Percentiles rank a stretch among this genome's conserved stretches.
These are phyloP conservation scores for Notamacropus eugenii DNA, from an alignment of 2,797 vertebrate species.

Conservation along the genomic window DNA sequence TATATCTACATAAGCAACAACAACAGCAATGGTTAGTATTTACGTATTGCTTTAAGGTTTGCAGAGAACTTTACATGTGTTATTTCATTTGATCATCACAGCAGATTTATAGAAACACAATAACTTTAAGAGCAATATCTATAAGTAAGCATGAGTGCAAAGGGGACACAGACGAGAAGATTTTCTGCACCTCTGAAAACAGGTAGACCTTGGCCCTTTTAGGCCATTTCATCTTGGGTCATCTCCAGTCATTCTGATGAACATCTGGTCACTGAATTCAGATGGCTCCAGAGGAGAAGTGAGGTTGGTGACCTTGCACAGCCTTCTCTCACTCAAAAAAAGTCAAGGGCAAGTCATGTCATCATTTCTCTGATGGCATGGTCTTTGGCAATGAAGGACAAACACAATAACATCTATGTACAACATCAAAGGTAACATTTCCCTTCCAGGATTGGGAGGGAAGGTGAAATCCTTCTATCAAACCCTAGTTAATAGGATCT, in stretches of 20 bases:
- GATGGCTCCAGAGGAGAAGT: no score
- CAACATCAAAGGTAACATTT: conserved; percentile 48
- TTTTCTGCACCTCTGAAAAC: conserved; percentile 25
- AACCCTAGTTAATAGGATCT: conserved; percentile 54
- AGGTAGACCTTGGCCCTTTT: neutral
- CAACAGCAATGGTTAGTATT: neutral
- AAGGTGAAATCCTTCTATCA: neutral
- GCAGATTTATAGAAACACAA: conserved; percentile 18
- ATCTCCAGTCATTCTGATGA: no score
- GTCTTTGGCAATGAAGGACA: no score
- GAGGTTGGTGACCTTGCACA: no score
- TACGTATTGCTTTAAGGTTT: neutral
- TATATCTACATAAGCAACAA: neutral
- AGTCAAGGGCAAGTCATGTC: no score
- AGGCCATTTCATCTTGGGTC: no score
- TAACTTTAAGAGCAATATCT: neutral
- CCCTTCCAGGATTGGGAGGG: neutral
- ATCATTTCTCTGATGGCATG: no score
- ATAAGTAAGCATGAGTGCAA: neutral
- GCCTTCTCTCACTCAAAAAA: no score
- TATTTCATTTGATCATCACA: conserved; percentile 45
- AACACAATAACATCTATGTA: conserved; percentile 13
- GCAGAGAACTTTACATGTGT: conserved; percentile 25
- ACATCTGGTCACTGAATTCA: no score
- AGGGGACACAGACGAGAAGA: neutral